phyloP scores from a whole-genome alignment of 2,888 invertebrate genomes.

The Julus scanicus region DNA sequence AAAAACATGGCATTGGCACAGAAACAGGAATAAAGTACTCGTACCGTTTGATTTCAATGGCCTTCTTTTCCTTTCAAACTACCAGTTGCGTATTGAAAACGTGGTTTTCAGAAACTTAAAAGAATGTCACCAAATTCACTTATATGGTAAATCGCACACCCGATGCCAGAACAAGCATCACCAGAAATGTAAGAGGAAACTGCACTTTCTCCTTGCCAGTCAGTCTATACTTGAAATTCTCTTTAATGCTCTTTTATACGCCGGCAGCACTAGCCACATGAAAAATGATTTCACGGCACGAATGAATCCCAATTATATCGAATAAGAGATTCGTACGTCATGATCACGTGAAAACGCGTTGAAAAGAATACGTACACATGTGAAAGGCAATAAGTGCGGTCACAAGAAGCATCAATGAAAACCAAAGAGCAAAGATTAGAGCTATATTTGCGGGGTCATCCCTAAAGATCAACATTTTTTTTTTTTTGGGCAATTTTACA shows the following conservation, averaged over 20 bases:
- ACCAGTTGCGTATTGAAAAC: neutral
- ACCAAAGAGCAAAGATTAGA: conserved; percentile 6
- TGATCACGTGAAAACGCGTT: conserved; percentile 17
- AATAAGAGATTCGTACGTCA: conserved; percentile 19
- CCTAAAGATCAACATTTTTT: neutral
- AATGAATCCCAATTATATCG: conserved; percentile 7
- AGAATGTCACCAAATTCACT: neutral
- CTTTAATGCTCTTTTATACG: neutral
- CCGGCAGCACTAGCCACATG: neutral
- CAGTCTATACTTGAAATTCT: neutral
- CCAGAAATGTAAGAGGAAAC: neutral
- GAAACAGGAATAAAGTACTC: no score
- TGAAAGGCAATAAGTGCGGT: neutral
- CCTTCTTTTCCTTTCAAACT: neutral
- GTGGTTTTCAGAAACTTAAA: neutral
- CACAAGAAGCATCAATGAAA: conserved; percentile 12
- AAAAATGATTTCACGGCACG: neutral
- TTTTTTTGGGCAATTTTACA: no score
- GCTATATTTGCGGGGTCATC: neutral
- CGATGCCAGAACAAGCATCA: neutral
- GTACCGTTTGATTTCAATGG: conserved; percentile 7
- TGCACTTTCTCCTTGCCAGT: neutral
- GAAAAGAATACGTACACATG: neutral
- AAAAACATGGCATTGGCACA: no score
- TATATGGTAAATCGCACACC: neutral